phyloP scores from a whole-genome alignment of 2,888 invertebrate genomes.

The Philaethria dido region DNA sequence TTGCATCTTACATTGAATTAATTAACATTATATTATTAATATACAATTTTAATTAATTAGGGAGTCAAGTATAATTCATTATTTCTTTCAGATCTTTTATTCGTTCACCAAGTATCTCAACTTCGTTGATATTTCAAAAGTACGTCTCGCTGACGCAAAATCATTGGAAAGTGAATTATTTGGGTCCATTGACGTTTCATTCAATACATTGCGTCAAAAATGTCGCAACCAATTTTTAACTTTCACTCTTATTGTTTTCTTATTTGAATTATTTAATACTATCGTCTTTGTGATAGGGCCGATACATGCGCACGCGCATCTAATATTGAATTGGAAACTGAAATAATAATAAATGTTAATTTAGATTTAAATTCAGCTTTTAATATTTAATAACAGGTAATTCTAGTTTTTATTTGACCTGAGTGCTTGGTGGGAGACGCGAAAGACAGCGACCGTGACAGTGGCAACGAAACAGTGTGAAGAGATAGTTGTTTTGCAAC shows the following conservation, averaged over 20 bases:
- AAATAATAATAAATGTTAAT: not conserved
- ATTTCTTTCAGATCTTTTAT: not conserved
- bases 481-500: constrained; percentile 29
- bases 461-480: constrained; percentile 51
- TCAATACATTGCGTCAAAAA: constrained; percentile 34
- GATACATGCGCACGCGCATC: constrained; percentile 14
- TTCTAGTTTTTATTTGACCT: constrained; percentile 13
- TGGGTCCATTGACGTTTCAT: constrained; percentile 24
- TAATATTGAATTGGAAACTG: not conserved
- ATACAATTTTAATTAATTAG: not conserved
- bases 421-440: constrained; percentile 24
- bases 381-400: not conserved
- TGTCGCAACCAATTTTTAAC: constrained; percentile 27
- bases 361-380: not conserved
- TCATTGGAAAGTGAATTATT: constrained; percentile 34
- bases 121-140: not conserved
- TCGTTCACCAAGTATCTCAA: not conserved
- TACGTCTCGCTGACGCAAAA: constrained; percentile 6
- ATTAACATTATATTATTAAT: not conserved
- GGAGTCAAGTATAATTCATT: not conserved
- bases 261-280: constrained; percentile 34
- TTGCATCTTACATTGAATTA: too few species aligned
- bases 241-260: constrained; percentile 41
- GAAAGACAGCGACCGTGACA: constrained; percentile 53
- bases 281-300: not conserved